Evolutionary conservation across 2,888 invertebrate species (phyloP), one percentile per base, ranked within the genome.

Genomic region (Drosophila cognata): DNA sequence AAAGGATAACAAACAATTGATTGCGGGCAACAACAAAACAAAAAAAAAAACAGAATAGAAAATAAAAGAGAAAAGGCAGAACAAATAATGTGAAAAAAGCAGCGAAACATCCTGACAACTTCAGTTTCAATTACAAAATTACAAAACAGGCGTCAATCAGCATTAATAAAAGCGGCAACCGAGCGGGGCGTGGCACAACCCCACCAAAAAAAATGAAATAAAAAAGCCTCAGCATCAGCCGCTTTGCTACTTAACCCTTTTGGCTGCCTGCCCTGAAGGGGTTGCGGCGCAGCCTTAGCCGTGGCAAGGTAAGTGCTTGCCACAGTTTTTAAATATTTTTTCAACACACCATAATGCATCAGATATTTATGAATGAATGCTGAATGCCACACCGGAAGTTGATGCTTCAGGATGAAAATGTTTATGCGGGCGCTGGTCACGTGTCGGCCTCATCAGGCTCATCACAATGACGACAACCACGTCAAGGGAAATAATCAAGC

Each of bases 401-500:
- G 84, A 84, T 89, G 82, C 89, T 91, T 86, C 89, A 90, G 81
- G 71, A 79, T 81, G 84, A 80, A 81, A 86, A 86, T 91, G 90
- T 88, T 87, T 88, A 90, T 91, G 91, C 90, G 89, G 91, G 90
- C 82, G 84, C 85, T 81, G 89, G 89, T 72, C 90, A 86, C 89
- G 87, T 88, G 90, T 79, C 88, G 52, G 51, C 52, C 61, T 62
- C 65, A 68, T 66, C 71, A 76, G 78, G 61, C 62, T 33, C 33
- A 62, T 53, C 57, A 67, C 28, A 41, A 60, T 41, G 66, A 59
- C 67, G 66, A 69, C 69, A 57, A 75, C 77, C 71, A 62, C 70
- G 85, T 78, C 82, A 81, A 83, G 90, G 91, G 89, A 91, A 88
- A 91, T 91, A 91, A 91, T 91, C 89, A 91, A 91, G 89, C 90